Conservation (phyloP, 2,113 vertebrate species). For the Bos javanicus region DNA sequence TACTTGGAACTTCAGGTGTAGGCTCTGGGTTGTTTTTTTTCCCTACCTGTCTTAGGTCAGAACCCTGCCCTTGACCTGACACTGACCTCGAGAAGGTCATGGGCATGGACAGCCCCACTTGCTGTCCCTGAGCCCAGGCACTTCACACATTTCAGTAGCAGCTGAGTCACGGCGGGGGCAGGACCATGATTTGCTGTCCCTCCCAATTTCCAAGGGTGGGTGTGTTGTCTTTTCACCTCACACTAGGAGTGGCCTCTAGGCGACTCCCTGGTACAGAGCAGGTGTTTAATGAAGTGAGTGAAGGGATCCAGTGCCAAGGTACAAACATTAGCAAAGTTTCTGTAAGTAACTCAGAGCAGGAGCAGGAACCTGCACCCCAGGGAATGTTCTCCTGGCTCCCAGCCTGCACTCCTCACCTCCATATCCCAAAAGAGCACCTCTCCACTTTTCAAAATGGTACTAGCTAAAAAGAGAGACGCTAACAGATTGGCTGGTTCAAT, state of each 20-base stretch:
- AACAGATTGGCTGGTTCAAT: background rate
- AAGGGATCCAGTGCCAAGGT: background rate
- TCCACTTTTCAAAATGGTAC: background rate
- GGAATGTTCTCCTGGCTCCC: background rate
- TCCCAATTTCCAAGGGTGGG: background rate
- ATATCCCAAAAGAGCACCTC: background rate
- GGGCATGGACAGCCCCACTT: background rate
- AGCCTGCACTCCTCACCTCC: background rate
- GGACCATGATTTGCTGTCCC: background rate
- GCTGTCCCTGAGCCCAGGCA: background rate
- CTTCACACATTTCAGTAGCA: background rate
- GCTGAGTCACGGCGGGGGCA: background rate
- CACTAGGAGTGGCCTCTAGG: background rate
- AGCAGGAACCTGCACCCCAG: background rate
- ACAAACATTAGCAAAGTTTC: background rate
- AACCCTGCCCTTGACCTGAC: background rate
- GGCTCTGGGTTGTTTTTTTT: background rate
- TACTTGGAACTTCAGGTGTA: background rate
- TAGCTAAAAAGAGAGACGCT: background rate
- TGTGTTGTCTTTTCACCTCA: background rate
- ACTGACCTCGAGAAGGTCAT: background rate
- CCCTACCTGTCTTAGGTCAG: background rate
- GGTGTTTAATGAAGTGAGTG: background rate
- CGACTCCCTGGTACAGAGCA: background rate
- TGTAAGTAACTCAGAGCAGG: background rate